phyloP scores from a whole-genome alignment of 2,888 invertebrate species.

The Amphipoea lucens region DNA sequence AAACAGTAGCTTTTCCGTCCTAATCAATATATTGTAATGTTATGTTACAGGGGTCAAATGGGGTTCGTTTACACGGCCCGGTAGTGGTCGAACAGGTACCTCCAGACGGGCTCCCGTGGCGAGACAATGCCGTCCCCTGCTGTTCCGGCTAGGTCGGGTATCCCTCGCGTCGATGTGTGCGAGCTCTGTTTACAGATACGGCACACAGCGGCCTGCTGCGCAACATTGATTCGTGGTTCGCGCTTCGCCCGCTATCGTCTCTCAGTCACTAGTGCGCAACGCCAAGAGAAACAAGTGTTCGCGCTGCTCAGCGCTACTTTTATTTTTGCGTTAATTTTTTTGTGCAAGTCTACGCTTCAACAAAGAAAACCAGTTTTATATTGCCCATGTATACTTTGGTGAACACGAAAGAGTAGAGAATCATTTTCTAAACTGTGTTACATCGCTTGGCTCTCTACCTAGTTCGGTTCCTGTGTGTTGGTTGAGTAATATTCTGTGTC shows the following conservation, averaged over 20 bases:
- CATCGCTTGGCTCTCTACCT: constrained; percentile 78
- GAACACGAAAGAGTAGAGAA: constrained; percentile 71
- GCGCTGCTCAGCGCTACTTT: constrained; percentile 78
- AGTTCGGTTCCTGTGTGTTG: constrained; percentile 87
- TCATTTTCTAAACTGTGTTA: constrained; percentile 76
- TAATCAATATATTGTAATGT: constrained; percentile 53
- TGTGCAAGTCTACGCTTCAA: constrained; percentile 75
- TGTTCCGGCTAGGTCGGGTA: constrained; percentile 67
- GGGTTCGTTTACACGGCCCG: constrained; percentile 78
- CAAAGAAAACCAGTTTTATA: constrained; percentile 83
- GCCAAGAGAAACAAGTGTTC: constrained; percentile 85
- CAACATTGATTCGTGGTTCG: constrained; percentile 89
- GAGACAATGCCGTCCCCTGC: constrained; percentile 76
- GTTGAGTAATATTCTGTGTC: constrained; percentile 89
- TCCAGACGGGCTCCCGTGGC: constrained; percentile 72
- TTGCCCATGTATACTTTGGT: constrained; percentile 76
- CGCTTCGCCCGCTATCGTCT: constrained; percentile 78
- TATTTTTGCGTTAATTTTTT: constrained; percentile 86
- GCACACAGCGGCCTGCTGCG: constrained; percentile 82
- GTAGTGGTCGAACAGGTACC: constrained; percentile 77
- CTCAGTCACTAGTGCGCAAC: constrained; percentile 90
- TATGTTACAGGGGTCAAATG: constrained; percentile 69
- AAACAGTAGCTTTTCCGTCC: constrained; percentile 52
- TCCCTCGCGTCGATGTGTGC: constrained; percentile 74
- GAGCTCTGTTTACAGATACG: constrained; percentile 70